Evolutionary conservation across 2,113 vertebrate species (phyloP).

Genomic region (Asarcornis scutulata): DNA sequence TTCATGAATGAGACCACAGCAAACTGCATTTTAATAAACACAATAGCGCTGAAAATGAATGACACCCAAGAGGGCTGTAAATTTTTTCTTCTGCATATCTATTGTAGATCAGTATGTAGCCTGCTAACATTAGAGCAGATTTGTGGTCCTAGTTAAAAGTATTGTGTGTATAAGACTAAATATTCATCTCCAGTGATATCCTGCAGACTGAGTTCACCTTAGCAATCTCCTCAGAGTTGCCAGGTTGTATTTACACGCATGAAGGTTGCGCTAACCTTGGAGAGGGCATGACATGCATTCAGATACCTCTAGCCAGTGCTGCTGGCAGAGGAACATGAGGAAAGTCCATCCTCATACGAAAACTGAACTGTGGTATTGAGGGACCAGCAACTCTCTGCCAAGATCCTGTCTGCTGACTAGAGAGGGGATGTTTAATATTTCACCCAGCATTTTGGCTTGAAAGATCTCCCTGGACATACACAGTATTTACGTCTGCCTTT

Average conservation of each 20-base stretch:
- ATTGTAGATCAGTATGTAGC: neutral
- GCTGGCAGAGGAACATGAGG: neutral
- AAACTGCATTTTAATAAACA: constrained; percentile 66
- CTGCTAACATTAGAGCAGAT: neutral
- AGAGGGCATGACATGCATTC: neutral
- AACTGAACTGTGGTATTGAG: neutral
- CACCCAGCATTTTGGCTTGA: neutral
- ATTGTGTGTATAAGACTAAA: neutral
- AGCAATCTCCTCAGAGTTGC: neutral
- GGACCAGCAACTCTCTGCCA: neutral
- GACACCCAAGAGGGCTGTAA: neutral
- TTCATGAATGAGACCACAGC: constrained; percentile 40
- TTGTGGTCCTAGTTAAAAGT: neutral
- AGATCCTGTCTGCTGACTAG: neutral
- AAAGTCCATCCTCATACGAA: neutral
- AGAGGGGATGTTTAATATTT: neutral
- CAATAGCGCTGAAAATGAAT: constrained; percentile 42
- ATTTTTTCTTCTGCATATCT: neutral
- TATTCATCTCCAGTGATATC: neutral
- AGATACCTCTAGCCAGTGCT: neutral
- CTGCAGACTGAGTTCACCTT: neutral
- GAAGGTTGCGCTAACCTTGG: neutral
- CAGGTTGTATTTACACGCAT: neutral
- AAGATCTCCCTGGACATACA: fast-evolving
- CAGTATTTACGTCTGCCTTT: neutral